Conservation (phyloP, 2,113 vertebrate species). For the Petrocephalus zakoni region DNA sequence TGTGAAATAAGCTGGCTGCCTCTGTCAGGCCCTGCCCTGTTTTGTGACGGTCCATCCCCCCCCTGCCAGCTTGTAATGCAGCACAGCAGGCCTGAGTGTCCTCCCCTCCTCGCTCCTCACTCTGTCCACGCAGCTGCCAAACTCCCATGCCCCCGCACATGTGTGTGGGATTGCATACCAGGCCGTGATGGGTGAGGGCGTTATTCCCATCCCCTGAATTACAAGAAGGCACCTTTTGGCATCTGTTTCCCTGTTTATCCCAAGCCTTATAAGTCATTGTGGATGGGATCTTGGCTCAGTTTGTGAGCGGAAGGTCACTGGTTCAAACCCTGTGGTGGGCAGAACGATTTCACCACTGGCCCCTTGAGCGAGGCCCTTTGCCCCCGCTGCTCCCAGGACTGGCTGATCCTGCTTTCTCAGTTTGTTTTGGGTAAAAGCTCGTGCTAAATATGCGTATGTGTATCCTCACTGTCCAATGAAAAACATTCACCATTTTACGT, state of each 20-base stretch:
- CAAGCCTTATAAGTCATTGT: not conserved
- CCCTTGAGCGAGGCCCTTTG: not conserved
- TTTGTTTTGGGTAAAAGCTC: not conserved
- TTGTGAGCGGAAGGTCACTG: not conserved
- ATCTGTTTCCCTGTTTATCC: not conserved
- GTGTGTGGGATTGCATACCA: not conserved
- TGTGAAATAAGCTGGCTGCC: conserved; percentile 27
- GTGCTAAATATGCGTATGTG: not conserved
- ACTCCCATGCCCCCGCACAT: not conserved
- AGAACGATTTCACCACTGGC: not conserved
- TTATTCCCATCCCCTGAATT: not conserved
- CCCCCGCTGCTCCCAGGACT: not conserved
- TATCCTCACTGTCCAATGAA: not conserved
- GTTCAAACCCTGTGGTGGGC: not conserved
- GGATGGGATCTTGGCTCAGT: not conserved
- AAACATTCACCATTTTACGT: no score
- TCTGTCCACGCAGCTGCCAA: not conserved
- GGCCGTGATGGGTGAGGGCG: not conserved
- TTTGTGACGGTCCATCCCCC: conserved; percentile 28
- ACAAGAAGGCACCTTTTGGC: not conserved
- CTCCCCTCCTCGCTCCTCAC: conserved; percentile 22
- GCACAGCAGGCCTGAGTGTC: conserved; percentile 41
- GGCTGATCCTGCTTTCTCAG: not conserved
- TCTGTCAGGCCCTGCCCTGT: conserved; percentile 32
- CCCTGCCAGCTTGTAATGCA: conserved; percentile 46